A percentile compares a stretch with the other conserved stretches of the same genome.
phyloP scores from a whole-genome alignment of 2,797 vertebrate genomes.

The Rhincodon typus region DNA sequence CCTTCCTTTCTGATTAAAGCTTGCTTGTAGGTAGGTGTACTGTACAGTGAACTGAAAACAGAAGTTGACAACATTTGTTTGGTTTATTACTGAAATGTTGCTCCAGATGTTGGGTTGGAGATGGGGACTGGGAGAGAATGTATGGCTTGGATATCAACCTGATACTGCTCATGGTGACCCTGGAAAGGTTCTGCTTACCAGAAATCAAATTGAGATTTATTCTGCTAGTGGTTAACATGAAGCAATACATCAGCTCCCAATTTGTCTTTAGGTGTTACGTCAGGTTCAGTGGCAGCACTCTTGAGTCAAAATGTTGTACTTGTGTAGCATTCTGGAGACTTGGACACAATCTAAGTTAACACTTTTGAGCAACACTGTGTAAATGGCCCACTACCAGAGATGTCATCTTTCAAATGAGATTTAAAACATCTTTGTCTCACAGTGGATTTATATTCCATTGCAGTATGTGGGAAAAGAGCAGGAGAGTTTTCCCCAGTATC shows the following conservation, averaged over 20 bases:
- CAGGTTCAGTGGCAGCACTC: not conserved
- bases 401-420: not conserved
- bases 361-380: not conserved
- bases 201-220: not conserved
- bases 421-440: not conserved
- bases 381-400: not conserved
- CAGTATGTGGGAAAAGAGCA: not conserved
- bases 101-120: not conserved
- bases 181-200: not conserved
- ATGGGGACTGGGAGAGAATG: not conserved
- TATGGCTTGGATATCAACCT: not conserved
- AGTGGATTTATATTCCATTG: not conserved
- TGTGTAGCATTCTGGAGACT: not conserved
- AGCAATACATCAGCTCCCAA: not conserved
- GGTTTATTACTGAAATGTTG: not conserved
- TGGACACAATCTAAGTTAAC: not conserved
- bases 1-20: not conserved
- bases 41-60: not conserved
- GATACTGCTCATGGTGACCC: not conserved
- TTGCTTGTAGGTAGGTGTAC: not conserved
- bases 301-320: not conserved
- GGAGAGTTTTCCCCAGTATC: not conserved
- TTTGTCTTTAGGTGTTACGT: not conserved
- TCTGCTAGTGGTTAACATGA: not conserved
- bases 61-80: not conserved